Conservation (phyloP, 2,113 vertebrate genomes). For the Notothenia coriiceps region DNA sequence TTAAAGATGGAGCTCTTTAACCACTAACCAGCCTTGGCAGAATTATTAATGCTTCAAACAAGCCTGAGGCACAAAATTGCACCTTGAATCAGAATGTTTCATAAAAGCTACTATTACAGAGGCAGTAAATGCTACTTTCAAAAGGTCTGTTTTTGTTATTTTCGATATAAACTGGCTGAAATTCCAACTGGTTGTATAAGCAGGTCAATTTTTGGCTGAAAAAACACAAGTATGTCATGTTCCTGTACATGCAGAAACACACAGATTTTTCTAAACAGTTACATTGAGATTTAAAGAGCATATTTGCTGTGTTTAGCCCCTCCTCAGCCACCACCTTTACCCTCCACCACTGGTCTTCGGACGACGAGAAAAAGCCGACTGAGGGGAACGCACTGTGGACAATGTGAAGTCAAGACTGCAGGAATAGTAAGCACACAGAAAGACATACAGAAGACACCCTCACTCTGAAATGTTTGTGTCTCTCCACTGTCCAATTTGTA, state of each 20-base stretch:
- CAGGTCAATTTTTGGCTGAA: background rate
- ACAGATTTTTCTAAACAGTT: too few species aligned
- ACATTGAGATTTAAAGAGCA: background rate
- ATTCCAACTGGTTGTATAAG: background rate
- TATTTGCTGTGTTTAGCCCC: conserved; percentile 39
- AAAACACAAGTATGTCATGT: background rate
- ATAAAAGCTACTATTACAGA: background rate
- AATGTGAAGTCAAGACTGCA: conserved; percentile 82
- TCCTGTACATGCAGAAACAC: background rate
- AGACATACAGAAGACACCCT: conserved; percentile 10
- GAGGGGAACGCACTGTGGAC: conserved; percentile 78
- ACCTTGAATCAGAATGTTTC: conserved; percentile 7
- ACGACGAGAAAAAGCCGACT: conserved; percentile 69
- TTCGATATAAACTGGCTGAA: background rate
- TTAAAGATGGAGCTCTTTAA: conserved; percentile 25
- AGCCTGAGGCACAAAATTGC: conserved; percentile 4
- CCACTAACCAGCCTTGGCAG: conserved; percentile 9
- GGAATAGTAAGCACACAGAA: conserved; percentile 82
- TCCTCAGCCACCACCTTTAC: conserved; percentile 35
- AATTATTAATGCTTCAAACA: conserved; percentile 20
- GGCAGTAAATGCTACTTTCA: background rate
- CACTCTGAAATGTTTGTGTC: background rate
- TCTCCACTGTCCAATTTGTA: background rate
- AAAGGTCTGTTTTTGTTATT: background rate
- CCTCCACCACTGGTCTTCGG: conserved; percentile 29